Percentiles rank a stretch among this genome's conserved stretches.
phyloP scores from a whole-genome alignment of 2,113 vertebrate genomes.

The Lycaon pictus region DNA sequence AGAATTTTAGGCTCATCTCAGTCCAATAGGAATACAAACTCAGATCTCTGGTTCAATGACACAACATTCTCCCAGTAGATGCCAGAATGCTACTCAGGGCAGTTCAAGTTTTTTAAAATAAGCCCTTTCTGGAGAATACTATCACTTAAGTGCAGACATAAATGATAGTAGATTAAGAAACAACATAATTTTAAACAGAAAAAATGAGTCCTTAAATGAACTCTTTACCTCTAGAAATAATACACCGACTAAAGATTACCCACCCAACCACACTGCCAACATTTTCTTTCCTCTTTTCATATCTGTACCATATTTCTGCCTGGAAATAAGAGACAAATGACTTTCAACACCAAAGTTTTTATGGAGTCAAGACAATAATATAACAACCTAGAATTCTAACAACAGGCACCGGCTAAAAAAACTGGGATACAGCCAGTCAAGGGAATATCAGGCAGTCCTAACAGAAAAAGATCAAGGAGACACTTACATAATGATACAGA shows the following conservation, averaged over 20 bases:
- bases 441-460: not conserved
- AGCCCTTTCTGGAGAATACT: not conserved
- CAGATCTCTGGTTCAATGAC: not conserved
- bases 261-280: not conserved
- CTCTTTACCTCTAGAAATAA: not conserved
- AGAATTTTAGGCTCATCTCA: not conserved
- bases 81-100: not conserved
- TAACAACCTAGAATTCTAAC: not conserved
- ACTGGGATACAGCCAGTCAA: not conserved
- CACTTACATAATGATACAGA: not conserved
- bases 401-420: not conserved
- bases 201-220: not conserved
- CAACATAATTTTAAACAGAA: not conserved
- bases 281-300: not conserved
- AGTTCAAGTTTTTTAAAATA: not conserved
- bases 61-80: not conserved
- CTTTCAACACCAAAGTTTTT: constrained; percentile 21
- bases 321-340: not conserved
- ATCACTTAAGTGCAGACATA: not conserved
- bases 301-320: not conserved
- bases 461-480: not conserved
- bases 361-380: not conserved
- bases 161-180: not conserved
- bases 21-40: not conserved
- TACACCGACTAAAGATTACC: not conserved